Evolutionary conservation across 2,113 vertebrate species (phyloP).

Genomic region (Epinephelus lanceolatus): DNA sequence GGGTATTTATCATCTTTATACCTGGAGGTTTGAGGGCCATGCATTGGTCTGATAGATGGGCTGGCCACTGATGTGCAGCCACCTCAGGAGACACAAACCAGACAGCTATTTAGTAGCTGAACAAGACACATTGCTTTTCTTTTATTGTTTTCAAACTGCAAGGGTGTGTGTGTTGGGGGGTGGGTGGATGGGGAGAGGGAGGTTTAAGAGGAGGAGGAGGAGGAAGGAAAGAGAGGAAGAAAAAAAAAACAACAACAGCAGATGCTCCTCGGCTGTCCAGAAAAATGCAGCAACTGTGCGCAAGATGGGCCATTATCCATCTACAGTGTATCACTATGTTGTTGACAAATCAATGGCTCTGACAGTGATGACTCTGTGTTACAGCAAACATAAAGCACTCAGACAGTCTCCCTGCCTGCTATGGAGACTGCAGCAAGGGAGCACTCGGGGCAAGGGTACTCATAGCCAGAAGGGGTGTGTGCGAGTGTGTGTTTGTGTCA

Average conservation of each 20-base stretch:
- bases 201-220: conserved; percentile 44
- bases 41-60: conserved; percentile 83
- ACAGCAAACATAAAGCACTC: conserved; percentile 80
- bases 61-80: conserved; percentile 82
- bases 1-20: conserved; percentile 84
- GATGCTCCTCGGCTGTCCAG: conserved; percentile 64
- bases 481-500: conserved; percentile 26
- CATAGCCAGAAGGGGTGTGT: conserved; percentile 57
- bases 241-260: conserved; percentile 65
- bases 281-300: conserved; percentile 72
- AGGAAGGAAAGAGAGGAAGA: conserved; percentile 35
- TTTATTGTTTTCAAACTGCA: conserved; percentile 84
- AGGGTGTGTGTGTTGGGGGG: conserved; percentile 19
- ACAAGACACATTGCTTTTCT: conserved; percentile 86
- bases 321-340: conserved; percentile 78
- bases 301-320: conserved; percentile 79
- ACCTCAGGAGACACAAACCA: conserved; percentile 83
- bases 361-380: conserved; percentile 79
- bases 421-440: conserved; percentile 74
- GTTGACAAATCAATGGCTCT: conserved; percentile 83
- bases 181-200: conserved; percentile 33
- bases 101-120: conserved; percentile 87
- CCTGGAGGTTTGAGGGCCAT: conserved; percentile 77
- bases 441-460: conserved; percentile 79
- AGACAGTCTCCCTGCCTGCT: conserved; percentile 69